Evolutionary conservation across 2,113 vertebrate species (phyloP).

Genomic region (Glaucidium brasilianum): DNA sequence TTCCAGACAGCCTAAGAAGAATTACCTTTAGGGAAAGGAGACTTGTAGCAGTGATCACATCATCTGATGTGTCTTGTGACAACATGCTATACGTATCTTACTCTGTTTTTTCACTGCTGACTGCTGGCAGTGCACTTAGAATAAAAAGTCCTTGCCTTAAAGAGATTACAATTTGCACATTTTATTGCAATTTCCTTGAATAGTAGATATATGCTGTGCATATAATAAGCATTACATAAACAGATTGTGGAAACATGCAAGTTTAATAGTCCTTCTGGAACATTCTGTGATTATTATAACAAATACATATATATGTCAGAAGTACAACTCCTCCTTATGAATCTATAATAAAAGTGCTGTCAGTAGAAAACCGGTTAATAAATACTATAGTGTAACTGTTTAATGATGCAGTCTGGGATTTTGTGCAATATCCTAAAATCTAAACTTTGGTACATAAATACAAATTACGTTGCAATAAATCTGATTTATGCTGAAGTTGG

Average conservation of each 20-base stretch:
- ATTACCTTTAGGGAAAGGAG: constrained; percentile 2
- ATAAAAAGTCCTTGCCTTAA: background rate
- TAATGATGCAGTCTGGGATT: background rate
- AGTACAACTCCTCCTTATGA: background rate
- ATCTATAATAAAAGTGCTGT: background rate
- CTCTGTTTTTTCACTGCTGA: background rate
- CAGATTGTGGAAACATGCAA: background rate
- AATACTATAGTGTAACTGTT: background rate
- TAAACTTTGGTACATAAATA: background rate
- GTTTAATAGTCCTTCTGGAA: constrained; percentile 20
- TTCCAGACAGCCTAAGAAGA: background rate
- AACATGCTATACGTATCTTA: background rate
- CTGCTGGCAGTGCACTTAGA: background rate
- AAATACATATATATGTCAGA: background rate
- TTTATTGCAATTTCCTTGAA: constrained; percentile 27
- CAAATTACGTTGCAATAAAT: background rate
- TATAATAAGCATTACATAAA: constrained; percentile 24
- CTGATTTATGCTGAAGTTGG: background rate
- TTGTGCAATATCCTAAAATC: background rate
- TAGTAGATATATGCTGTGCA: background rate
- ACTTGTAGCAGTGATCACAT: background rate
- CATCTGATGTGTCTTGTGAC: background rate
- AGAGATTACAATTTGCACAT: constrained; percentile 11
- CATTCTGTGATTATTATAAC: background rate
- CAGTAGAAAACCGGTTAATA: background rate